Evolutionary conservation across 2,113 vertebrate species (phyloP).

Genomic region (Serinus canaria): DNA sequence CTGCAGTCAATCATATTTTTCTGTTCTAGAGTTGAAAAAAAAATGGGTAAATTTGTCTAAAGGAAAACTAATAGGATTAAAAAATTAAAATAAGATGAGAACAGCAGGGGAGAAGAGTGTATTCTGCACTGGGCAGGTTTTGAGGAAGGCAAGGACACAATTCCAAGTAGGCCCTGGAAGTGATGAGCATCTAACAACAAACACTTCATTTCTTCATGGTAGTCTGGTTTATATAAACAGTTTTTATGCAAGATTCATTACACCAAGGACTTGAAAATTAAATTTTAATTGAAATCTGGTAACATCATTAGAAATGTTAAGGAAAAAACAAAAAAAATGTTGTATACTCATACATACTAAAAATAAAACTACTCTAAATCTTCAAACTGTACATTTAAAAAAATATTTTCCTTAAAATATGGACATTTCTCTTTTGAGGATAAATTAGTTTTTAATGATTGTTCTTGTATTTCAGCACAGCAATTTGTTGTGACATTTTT

Average conservation of each 20-base stretch:
- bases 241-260: not conserved
- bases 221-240: not conserved
- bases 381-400: constrained; percentile 3
- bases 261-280: not conserved
- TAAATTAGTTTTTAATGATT: constrained; percentile 23
- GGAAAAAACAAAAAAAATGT: not conserved
- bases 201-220: not conserved
- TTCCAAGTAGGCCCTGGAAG: not conserved
- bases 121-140: not conserved
- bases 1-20: not conserved
- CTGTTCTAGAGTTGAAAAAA: not conserved
- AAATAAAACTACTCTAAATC: not conserved
- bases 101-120: not conserved
- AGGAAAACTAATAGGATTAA: not conserved
- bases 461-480: not conserved
- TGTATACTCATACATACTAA: not conserved
- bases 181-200: not conserved
- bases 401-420: not conserved
- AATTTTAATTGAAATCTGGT: constrained; percentile 52
- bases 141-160: constrained; percentile 3
- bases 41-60: not conserved
- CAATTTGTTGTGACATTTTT: not conserved
- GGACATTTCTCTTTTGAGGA: not conserved
- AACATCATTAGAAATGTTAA: not conserved
- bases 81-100: not conserved